These are phyloP conservation scores for Eulithis prunata DNA, from an alignment of 2,888 invertebrate species.

Conservation along the genomic window DNA sequence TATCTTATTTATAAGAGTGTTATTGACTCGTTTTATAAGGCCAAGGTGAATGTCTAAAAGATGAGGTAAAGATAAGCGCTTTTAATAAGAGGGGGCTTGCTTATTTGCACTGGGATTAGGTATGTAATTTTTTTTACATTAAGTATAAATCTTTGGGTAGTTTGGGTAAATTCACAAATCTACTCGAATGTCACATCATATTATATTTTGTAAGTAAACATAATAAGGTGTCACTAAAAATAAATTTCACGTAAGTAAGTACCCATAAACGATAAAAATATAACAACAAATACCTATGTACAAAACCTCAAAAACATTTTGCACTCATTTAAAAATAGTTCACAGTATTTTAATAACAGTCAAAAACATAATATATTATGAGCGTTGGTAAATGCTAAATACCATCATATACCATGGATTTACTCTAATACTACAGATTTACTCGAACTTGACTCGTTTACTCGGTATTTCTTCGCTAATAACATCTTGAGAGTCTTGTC, in stretches of 20 bases:
- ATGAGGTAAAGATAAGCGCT: no score
- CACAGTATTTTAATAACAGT: background rate
- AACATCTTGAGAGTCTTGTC: constrained; percentile 48
- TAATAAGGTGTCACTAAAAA: background rate
- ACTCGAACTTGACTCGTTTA: constrained; percentile 78
- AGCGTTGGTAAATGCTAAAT: no score
- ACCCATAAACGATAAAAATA: background rate
- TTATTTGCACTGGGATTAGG: no score
- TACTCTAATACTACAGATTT: constrained; percentile 53
- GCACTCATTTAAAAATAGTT: background rate
- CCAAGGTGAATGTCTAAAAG: background rate
- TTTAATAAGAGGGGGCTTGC: no score
- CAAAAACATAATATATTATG: no score
- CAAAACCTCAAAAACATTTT: background rate
- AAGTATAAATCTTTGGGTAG: no score
- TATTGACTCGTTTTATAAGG: background rate
- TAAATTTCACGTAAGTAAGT: background rate
- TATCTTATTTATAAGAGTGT: no score
- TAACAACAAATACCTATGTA: background rate
- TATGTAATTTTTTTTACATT: no score
- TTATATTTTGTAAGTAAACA: no score
- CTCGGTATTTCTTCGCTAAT: constrained; percentile 59
- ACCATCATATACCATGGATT: background rate
- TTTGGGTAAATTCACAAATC: background rate
- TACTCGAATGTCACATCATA: no score